Conservation (phyloP, 1,140 invertebrate genomes). For the Tachypleus tridentatus region DNA sequence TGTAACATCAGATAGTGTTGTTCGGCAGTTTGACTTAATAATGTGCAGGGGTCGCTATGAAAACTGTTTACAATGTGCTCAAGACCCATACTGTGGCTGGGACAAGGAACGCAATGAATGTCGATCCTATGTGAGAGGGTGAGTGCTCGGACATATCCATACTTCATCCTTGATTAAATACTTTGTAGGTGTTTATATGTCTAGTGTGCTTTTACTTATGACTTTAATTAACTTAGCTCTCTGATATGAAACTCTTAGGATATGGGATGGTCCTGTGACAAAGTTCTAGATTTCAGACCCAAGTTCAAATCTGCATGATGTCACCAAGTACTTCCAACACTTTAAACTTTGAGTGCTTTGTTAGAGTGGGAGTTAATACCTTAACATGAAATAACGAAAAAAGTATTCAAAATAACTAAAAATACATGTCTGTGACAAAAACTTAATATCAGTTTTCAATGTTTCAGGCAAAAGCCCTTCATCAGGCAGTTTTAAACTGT, state of each 20-base stretch:
- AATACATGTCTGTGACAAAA: too few relatives aligned
- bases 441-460: too few relatives aligned
- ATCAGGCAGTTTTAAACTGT: too few relatives aligned
- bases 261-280: neutral
- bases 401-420: too few relatives aligned
- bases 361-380: too few relatives aligned
- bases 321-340: too few relatives aligned
- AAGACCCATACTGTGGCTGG: conserved; percentile 85
- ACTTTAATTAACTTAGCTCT: neutral
- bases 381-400: too few relatives aligned
- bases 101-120: conserved; percentile 68
- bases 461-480: too few relatives aligned
- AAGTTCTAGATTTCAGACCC: neutral
- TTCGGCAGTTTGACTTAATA: conserved; percentile 68
- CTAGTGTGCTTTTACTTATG: neutral
- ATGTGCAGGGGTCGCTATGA: conserved; percentile 74
- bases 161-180: neutral
- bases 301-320: too few relatives aligned
- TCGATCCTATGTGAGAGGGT: conserved; percentile 65
- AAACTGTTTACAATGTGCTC: conserved; percentile 71
- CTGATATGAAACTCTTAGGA: neutral
- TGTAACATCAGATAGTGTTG: conserved; percentile 65
- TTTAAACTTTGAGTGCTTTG: too few relatives aligned
- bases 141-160: conserved; percentile 29
- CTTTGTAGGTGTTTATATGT: neutral